Evolutionary conservation across 2,888 invertebrate genomes (phyloP).

Genomic region (Leptinotarsa juncta): DNA sequence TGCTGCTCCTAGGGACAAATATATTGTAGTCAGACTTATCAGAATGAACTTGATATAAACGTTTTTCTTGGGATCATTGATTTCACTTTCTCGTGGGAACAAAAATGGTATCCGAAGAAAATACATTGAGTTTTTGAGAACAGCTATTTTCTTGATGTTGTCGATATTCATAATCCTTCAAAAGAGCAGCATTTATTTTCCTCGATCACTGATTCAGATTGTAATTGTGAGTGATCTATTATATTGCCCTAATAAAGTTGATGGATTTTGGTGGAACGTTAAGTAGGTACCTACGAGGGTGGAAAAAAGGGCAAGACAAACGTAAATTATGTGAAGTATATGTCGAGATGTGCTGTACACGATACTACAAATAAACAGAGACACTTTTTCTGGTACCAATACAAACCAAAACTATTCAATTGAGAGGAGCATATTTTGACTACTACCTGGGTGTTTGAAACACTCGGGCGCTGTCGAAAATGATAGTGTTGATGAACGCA

Average conservation of each 20-base stretch:
- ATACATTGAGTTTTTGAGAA: conserved; percentile 28
- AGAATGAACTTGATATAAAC: conserved; percentile 26
- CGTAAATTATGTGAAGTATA: not conserved
- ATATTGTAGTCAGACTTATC: conserved; percentile 26
- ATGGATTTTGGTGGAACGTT: not conserved
- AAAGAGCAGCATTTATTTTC: not conserved
- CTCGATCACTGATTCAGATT: not conserved
- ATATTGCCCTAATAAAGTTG: not conserved
- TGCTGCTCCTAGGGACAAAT: conserved; percentile 28
- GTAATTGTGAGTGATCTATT: not conserved
- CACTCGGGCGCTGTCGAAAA: too few species aligned
- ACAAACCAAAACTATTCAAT: too few species aligned
- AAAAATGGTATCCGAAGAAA: conserved; percentile 26
- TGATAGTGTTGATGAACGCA: too few species aligned
- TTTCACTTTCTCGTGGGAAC: conserved; percentile 26
- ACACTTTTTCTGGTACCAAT: too few species aligned
- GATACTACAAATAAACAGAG: too few species aligned
- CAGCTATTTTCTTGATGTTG: conserved; percentile 24
- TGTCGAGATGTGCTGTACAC: too few species aligned
- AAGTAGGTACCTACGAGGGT: not conserved
- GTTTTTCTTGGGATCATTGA: conserved; percentile 26
- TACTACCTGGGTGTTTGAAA: too few species aligned
- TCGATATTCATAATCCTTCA: conserved; percentile 28
- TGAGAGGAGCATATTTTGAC: too few species aligned
- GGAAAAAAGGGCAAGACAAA: not conserved